phyloP scores from a whole-genome alignment of 2,113 vertebrate species.

The Proterorhinus semilunaris region DNA sequence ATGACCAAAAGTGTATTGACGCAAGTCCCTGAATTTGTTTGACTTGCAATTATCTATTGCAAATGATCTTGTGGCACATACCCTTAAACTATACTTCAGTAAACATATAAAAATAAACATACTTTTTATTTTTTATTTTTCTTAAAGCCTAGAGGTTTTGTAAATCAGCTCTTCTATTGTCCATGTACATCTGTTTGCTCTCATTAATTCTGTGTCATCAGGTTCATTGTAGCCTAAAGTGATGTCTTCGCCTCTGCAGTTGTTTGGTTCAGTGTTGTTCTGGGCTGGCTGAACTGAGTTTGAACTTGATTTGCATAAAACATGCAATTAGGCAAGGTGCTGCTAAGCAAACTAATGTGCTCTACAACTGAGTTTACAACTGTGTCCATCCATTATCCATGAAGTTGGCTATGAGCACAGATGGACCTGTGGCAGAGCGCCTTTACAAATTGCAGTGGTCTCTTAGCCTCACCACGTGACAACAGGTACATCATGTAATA shows the following conservation, averaged over 20 bases:
- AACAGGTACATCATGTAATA: conserved; percentile 18
- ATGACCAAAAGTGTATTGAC: no score
- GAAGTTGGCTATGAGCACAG: background rate
- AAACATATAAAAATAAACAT: no score
- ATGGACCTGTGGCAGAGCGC: background rate
- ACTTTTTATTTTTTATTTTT: no score
- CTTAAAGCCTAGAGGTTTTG: no score
- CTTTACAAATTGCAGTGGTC: conserved; percentile 10
- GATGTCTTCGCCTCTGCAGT: conserved; percentile 6
- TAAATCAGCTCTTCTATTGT: background rate
- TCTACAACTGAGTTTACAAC: background rate
- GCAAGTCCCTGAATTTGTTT: no score
- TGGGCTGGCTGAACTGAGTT: conserved; percentile 16
- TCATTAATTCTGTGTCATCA: background rate
- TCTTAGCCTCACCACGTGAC: background rate
- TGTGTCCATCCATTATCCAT: background rate
- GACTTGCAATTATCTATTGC: no score
- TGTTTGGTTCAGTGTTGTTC: background rate
- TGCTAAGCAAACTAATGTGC: conserved; percentile 12
- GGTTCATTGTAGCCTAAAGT: background rate
- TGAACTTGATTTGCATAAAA: conserved; percentile 38
- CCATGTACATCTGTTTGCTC: background rate
- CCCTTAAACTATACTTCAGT: no score
- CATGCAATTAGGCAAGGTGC: conserved; percentile 28
- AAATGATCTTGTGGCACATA: no score